Base-by-base conservation (phyloP, 2,888 invertebrate species). In the Trissonchulus sp. region DNA sequence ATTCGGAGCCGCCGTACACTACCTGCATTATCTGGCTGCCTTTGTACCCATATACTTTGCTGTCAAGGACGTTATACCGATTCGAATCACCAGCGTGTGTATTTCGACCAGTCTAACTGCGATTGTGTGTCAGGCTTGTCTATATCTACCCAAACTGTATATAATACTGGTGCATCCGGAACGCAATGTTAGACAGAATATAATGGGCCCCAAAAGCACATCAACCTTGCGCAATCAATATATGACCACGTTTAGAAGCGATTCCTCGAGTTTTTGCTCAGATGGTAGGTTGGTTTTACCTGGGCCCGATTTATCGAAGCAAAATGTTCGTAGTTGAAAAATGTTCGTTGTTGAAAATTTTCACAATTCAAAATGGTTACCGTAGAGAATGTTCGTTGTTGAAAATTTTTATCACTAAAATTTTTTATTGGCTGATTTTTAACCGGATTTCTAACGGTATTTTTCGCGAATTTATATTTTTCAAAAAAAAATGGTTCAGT, bases 101-200 rank as follows among this genome's bases (percentile, higher is more conserved):
- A 93, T 95, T 82, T 94, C 95, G 80, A 94, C 96, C 84, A 93
- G 93, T 78, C 89, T 97, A 79, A 93, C 93, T 81, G 95, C 94
- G 78, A 93, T 93, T 80, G 95, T 96, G 79, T 93, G 95, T 8
- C 90, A 96, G 76, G 92, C 91, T 75, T 96, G 95, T 85, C 89
- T 97, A 78, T 96, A 96, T 86, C 91, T 93, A 65, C 95, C 96
- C 15, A 96, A 97, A 89, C 86, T 93, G 65, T 93, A 93, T 86
- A 94, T 94, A 82, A 94, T 94, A 80, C 86, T 94, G 78, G 89
- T 94, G 77, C 90, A 92, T 78, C 94, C 94, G 15, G 94, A 94
- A 86, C 88, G 93, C 60, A 94, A 94, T 86, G 90, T 94, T 18
- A 89, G 94, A 0, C 93, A 93, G 79, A 84, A 85, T 72, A 84